Percentiles rank a stretch among this genome's conserved stretches.
These are phyloP conservation scores for Delphinapterus leucas DNA, from an alignment of 2,113 vertebrate species.

Conservation along the genomic window DNA sequence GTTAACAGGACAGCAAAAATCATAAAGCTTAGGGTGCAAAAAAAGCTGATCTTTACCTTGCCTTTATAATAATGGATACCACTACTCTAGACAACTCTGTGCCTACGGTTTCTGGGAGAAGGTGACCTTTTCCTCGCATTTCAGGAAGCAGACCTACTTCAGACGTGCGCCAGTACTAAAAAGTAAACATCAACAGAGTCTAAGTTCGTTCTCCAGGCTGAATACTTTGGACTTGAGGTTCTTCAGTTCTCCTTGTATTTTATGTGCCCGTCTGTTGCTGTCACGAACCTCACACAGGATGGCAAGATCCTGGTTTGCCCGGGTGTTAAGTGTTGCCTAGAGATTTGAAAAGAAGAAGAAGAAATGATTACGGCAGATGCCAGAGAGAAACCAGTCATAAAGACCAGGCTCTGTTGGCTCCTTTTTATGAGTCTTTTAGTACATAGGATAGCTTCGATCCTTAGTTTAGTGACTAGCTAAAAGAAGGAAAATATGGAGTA, in stretches of 20 bases:
- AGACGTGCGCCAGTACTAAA: neutral
- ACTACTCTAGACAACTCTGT: neutral
- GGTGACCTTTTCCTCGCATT: neutral
- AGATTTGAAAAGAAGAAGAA: neutral
- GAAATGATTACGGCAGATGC: neutral
- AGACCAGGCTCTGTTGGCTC: neutral
- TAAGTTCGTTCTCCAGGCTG: conserved; percentile 90
- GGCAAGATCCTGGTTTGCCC: conserved; percentile 92
- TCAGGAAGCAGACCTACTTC: neutral
- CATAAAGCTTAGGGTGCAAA: neutral
- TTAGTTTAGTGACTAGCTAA: neutral
- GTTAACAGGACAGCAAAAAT: neutral
- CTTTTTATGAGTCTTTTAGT: neutral
- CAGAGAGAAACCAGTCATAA: neutral
- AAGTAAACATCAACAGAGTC: conserved; percentile 83
- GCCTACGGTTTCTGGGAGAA: neutral
- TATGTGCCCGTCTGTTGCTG: conserved; percentile 88
- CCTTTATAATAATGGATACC: neutral
- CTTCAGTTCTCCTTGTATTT: conserved; percentile 92
- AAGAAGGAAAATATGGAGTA: neutral
- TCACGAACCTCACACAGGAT: conserved; percentile 91
- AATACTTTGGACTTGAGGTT: conserved; percentile 93
- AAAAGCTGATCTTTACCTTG: neutral
- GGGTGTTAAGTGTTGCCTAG: conserved; percentile 88
- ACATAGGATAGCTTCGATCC: neutral